These are phyloP conservation scores for Antheraea mylitta DNA, from an alignment of 1,140 invertebrate species.

Conservation along the genomic window DNA sequence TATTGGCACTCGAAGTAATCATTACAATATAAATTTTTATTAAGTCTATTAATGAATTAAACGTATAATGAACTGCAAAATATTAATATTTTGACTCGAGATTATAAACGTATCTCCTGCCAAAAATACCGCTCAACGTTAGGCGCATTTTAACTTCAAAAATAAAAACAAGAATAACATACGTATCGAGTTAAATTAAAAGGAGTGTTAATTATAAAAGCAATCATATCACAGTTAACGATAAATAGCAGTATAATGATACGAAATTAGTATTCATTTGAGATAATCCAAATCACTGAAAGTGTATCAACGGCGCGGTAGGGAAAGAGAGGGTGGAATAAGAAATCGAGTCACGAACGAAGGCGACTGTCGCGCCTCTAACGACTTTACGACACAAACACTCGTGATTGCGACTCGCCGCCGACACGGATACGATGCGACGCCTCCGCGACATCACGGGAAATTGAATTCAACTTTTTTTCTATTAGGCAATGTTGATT, in stretches of 20 bases:
- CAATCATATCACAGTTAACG: not conserved
- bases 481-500: slow-evolving; percentile 4
- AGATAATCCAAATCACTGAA: not conserved
- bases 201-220: too few species aligned
- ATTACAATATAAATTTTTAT: too few species aligned
- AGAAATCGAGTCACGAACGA: slow-evolving; percentile 49
- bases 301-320: not conserved
- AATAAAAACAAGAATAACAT: too few species aligned
- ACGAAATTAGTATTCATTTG: slow-evolving; percentile 1
- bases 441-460: slow-evolving; percentile 30
- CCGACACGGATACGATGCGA: slow-evolving; percentile 28
- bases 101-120: too few species aligned
- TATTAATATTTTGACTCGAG: too few species aligned
- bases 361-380: slow-evolving; percentile 37
- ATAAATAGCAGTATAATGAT: not conserved
- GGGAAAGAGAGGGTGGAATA: not conserved
- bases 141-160: too few species aligned
- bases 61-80: too few species aligned
- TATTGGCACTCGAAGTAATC: too few species aligned
- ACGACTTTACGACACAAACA: slow-evolving; percentile 53
- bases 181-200: too few species aligned
- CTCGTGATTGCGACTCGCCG: slow-evolving; percentile 49
- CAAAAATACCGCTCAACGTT: too few species aligned
- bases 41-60: too few species aligned
- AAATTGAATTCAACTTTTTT: slow-evolving; percentile 36